A percentile compares a stretch with the other conserved stretches of the same genome.
Conservation (phyloP, 2,888 invertebrate species). For the Drosophila formosana region DNA sequence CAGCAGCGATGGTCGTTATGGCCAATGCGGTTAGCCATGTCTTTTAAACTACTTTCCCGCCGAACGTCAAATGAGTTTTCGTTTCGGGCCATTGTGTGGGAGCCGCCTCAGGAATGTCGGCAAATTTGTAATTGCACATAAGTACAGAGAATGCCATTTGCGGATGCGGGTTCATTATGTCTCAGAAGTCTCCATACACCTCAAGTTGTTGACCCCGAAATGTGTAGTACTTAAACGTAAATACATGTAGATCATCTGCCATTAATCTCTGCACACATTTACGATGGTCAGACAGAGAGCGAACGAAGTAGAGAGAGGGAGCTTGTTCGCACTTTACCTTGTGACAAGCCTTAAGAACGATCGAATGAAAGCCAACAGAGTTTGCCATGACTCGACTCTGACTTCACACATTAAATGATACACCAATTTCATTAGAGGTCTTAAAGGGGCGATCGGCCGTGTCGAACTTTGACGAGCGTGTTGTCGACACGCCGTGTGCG, state of each 20-base stretch:
- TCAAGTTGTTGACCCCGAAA: conserved; percentile 56
- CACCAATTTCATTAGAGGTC: conserved; percentile 65
- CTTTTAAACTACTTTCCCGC: conserved; percentile 59
- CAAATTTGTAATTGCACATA: conserved; percentile 51
- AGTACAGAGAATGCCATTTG: conserved; percentile 35
- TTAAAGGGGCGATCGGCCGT: conserved; percentile 66
- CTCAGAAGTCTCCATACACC: neutral
- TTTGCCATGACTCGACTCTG: conserved; percentile 15
- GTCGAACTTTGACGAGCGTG: conserved; percentile 63
- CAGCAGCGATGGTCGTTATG: conserved; percentile 36
- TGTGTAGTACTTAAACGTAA: conserved; percentile 26
- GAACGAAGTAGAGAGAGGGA: neutral
- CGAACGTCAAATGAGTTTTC: conserved; percentile 41
- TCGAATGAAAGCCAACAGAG: conserved; percentile 22
- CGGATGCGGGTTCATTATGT: conserved; percentile 60
- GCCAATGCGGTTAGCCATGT: conserved; percentile 54
- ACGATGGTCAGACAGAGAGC: conserved; percentile 3
- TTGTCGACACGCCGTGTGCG: conserved; percentile 59
- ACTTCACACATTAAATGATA: conserved; percentile 48
- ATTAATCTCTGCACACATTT: conserved; percentile 41
- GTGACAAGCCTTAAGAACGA: conserved; percentile 45
- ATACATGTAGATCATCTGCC: conserved; percentile 64
- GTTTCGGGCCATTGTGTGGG: conserved; percentile 45
- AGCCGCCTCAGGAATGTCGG: conserved; percentile 62
- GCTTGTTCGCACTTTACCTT: conserved; percentile 46